Base-by-base conservation (phyloP, 2,888 invertebrate genomes). In the Mesoligia furuncula region DNA sequence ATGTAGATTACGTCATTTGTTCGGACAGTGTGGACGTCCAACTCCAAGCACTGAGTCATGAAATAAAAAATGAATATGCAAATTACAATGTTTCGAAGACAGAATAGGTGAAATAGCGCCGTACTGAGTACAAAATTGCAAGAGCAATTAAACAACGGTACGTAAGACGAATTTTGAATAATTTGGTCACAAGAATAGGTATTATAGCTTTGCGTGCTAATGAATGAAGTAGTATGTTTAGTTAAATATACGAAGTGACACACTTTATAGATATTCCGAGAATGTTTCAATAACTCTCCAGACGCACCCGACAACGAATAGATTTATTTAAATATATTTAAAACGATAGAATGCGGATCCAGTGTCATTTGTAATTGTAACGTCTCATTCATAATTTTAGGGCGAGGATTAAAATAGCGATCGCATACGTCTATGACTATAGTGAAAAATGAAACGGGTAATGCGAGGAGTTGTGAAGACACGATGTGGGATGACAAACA, bases 401-500 rank as follows among this genome's bases (percentile, higher is more conserved):
- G 90, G 90, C 89, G 87, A 85, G 86, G 89, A 93, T 93, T 92
- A 92, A 95, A 95, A 95, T 95, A 95, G 92, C 91, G 74, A 90
- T 89, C 87, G 90, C 90, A 89, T 90, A 90, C 90, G 91, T 91
- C 90, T 89, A 89, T 92, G 82, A 90, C 92, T 90, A 93, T 94
- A 94, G 93, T 94, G 93, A 94, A 94, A 95, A 94, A 94, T 95
- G 90, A 94, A 94, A 93, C 95, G 95, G 94, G 94, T 95, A 94
- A 94, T 92, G 91, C 90, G 87, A 86, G 89, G 91, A 90, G 84
- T 89, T 89, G 85, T 90, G 91, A 91, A 92, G 90, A 92, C 92
- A 90, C 89, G 91, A 92, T 91, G 92, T 93, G 91, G 91, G 93
- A 93, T 94, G 94, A 95, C 94, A 94, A 93, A 95, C 92, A 91